Evolutionary conservation across 2,888 invertebrate species (phyloP).

Genomic region (Pharmacophagus antenor): DNA sequence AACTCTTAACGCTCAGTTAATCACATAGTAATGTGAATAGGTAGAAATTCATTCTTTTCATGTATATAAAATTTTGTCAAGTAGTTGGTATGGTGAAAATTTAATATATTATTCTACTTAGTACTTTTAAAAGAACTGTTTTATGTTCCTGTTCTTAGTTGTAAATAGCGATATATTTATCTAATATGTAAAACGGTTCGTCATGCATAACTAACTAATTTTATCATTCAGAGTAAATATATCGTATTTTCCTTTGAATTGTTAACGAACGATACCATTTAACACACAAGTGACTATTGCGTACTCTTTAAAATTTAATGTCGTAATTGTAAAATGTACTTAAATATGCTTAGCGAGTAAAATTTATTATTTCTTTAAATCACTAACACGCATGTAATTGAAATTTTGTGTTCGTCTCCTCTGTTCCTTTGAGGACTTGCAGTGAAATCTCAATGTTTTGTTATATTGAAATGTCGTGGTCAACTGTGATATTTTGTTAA

Average conservation of each 20-base stretch:
- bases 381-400: conserved; percentile 27
- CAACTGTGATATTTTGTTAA: conserved; percentile 81
- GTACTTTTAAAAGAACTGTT: conserved; percentile 73
- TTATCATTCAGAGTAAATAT: conserved; percentile 44
- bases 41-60: conserved; percentile 59
- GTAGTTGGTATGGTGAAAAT: conserved; percentile 65
- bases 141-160: conserved; percentile 79
- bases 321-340: conserved; percentile 77
- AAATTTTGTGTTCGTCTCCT: conserved; percentile 33
- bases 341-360: conserved; percentile 65
- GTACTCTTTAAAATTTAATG: conserved; percentile 66
- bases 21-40: conserved; percentile 64
- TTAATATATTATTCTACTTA: conserved; percentile 72
- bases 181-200: conserved; percentile 31
- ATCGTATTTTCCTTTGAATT: conserved; percentile 46
- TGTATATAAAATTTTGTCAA: conserved; percentile 67
- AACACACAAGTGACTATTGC: conserved; percentile 62
- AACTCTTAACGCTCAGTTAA: conserved; percentile 64
- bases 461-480: conserved; percentile 73
- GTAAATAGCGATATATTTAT: conserved; percentile 72
- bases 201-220: conserved; percentile 23
- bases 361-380: conserved; percentile 44
- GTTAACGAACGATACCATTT: conserved; percentile 57
- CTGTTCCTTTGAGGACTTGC: conserved; percentile 41
- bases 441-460: conserved; percentile 48